Evolutionary conservation across 2,888 invertebrate species (phyloP).

Genomic region (Thereva unica): DNA sequence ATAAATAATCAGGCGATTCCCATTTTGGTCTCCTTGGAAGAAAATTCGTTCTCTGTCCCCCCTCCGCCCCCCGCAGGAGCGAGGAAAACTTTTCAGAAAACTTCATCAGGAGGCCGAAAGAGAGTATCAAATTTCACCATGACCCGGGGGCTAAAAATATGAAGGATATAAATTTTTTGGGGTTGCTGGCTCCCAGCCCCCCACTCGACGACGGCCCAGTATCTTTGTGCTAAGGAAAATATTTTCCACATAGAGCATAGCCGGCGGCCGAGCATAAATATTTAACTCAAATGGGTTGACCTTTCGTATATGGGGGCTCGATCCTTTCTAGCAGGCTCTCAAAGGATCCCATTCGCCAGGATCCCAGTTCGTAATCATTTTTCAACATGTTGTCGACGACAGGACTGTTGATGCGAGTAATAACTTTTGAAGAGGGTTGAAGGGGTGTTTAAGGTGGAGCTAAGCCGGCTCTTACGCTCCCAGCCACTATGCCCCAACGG

Average conservation of each 20-base stretch:
- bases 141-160: conserved; percentile 27
- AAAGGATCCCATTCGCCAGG: conserved; percentile 2
- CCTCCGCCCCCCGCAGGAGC: not conserved
- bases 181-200: not conserved
- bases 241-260: conserved; percentile 30
- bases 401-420: too few species aligned
- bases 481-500: too few species aligned
- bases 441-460: too few species aligned
- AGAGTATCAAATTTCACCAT: conserved; percentile 28
- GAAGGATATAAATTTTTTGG: conserved; percentile 28
- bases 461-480: too few species aligned
- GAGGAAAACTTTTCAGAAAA: conserved; percentile 20
- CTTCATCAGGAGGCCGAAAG: conserved; percentile 9
- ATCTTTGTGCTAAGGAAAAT: conserved; percentile 25
- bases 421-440: too few species aligned
- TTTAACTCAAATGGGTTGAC: conserved; percentile 30
- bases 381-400: conserved; percentile 6
- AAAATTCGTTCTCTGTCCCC: conserved; percentile 6
- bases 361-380: not conserved
- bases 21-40: conserved; percentile 4
- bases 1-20: conserved; percentile 15
- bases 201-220: not conserved
- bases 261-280: conserved; percentile 26
- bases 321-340: conserved; percentile 17
- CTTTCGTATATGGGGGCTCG: conserved; percentile 22